These are phyloP conservation scores for Diplodus puntazzo DNA, from an alignment of 2,797 vertebrate species.

Conservation along the genomic window DNA sequence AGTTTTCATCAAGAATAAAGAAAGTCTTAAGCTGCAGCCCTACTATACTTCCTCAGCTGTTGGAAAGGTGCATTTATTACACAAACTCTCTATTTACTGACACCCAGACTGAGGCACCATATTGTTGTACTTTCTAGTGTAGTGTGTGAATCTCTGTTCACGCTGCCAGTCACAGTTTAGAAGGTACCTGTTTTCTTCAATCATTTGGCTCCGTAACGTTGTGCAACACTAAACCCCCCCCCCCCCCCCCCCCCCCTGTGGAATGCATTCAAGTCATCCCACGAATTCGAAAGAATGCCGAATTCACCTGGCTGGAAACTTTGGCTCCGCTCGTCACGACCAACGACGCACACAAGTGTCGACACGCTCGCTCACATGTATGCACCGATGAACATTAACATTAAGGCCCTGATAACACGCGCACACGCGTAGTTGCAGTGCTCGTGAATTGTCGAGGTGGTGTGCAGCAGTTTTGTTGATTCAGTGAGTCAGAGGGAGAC, in stretches of 20 bases:
- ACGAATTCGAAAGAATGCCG: conserved; percentile 35
- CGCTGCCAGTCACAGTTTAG: conserved; percentile 7
- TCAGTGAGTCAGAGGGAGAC: conserved; percentile 79
- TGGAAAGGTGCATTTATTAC: background rate
- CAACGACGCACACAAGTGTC: conserved; percentile 25
- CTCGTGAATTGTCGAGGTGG: conserved; percentile 28
- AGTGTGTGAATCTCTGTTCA: conserved; percentile 22
- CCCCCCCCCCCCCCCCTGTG: conserved; percentile 32
- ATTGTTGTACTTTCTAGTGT: conserved; percentile 13
- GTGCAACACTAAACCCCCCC: conserved; percentile 32
- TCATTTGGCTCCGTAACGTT: conserved; percentile 21
- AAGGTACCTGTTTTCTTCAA: conserved; percentile 22
- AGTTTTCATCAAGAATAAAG: too few species aligned
- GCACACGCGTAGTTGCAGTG: background rate
- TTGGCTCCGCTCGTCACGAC: conserved; percentile 19
- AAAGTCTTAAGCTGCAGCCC: too few species aligned
- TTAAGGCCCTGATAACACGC: conserved; percentile 48
- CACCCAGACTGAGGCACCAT: conserved; percentile 11
- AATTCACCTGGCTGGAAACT: conserved; percentile 42
- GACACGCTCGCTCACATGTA: conserved; percentile 42
- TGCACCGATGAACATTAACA: conserved; percentile 49
- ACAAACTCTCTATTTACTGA: background rate
- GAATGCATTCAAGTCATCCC: conserved; percentile 39
- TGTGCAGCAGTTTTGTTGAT: conserved; percentile 68
- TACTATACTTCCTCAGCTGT: background rate